Conservation (phyloP, 2,888 invertebrate genomes). For the Melipona bicolor region DNA sequence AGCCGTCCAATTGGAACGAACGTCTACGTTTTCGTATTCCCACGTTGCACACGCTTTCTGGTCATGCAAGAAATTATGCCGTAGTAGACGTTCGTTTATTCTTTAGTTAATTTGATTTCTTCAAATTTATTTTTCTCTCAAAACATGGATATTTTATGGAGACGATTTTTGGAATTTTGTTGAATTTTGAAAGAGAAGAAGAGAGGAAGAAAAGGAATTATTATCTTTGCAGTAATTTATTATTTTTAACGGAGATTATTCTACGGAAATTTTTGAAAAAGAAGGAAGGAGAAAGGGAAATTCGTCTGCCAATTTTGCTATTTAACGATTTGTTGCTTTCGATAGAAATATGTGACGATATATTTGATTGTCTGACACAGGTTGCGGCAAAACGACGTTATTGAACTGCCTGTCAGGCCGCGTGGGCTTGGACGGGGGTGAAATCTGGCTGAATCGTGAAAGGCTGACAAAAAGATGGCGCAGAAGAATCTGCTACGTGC, state of each 20-base stretch:
- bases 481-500: slow-evolving; percentile 91
- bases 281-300: too few relatives aligned
- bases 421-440: slow-evolving; percentile 88
- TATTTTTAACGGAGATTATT: too few relatives aligned
- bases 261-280: not conserved
- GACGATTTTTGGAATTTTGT: too few relatives aligned
- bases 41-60: not conserved
- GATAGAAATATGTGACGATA: not conserved
- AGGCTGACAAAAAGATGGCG: slow-evolving; percentile 89
- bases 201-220: too few relatives aligned
- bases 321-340: not conserved
- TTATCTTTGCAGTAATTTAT: too few relatives aligned
- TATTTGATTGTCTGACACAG: slow-evolving; percentile 75
- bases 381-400: slow-evolving; percentile 91
- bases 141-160: too few relatives aligned
- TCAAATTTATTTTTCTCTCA: too few relatives aligned
- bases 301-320: not conserved
- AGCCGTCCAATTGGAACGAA: not conserved
- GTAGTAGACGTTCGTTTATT: too few relatives aligned
- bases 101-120: too few relatives aligned
- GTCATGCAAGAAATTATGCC: not conserved
- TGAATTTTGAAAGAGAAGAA: too few relatives aligned
- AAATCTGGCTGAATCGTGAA: slow-evolving; percentile 88
- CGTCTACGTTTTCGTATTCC: not conserved
- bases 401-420: slow-evolving; percentile 91